Conservation (phyloP, 2,113 vertebrate genomes). For the Myotis brandtii region DNA sequence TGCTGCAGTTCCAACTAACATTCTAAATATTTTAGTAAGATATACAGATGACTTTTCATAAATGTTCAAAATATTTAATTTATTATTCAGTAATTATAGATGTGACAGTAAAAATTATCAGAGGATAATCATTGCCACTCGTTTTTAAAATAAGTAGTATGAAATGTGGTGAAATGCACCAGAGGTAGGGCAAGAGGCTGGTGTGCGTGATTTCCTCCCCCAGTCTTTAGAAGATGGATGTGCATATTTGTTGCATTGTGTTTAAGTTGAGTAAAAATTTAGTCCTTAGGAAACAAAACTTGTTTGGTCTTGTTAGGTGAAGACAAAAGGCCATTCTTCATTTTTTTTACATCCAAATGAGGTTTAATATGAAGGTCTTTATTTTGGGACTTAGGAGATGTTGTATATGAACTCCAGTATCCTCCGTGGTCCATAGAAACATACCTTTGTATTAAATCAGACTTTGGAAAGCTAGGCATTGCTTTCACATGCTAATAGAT, state of each 20-base stretch:
- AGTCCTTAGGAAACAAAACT: slow-evolving; percentile 17
- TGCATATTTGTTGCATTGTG: slow-evolving; percentile 7
- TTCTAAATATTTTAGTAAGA: slow-evolving; percentile 27
- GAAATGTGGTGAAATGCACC: slow-evolving; percentile 8
- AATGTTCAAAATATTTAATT: not conserved
- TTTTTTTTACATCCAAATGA: slow-evolving; percentile 43
- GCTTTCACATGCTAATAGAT: slow-evolving; percentile 72
- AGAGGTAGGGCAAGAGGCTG: not conserved
- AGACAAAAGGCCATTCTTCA: not conserved
- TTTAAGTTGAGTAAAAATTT: slow-evolving; percentile 56
- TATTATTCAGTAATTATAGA: slow-evolving; percentile 40
- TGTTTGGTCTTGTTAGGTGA: slow-evolving; percentile 52
- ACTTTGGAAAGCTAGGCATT: slow-evolving; percentile 54
- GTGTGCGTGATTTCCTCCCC: not conserved
- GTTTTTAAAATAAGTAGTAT: slow-evolving; percentile 39
- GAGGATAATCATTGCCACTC: not conserved
- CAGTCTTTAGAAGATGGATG: slow-evolving; percentile 9
- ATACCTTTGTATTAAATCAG: slow-evolving; percentile 65
- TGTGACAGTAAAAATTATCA: slow-evolving; percentile 13
- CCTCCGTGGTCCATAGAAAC: slow-evolving; percentile 59
- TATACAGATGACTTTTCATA: not conserved
- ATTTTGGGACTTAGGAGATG: slow-evolving; percentile 50
- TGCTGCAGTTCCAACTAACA: not conserved
- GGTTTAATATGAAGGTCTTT: slow-evolving; percentile 28
- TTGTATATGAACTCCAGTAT: slow-evolving; percentile 10